These are phyloP conservation scores for Enteromius thamalakanensis DNA, from an alignment of 2,797 vertebrate species.

Conservation along the genomic window DNA sequence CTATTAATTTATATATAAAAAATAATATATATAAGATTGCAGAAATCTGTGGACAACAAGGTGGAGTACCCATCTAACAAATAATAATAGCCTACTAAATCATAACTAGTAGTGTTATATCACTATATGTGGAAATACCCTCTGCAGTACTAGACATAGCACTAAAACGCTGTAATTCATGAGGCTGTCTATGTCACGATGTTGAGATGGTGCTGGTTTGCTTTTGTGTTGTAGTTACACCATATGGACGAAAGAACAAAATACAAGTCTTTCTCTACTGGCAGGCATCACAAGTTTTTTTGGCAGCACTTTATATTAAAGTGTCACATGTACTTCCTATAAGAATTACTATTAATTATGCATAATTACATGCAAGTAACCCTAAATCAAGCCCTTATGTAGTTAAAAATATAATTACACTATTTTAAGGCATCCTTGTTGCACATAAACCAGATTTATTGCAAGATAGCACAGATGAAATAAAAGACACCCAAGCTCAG, in stretches of 20 bases:
- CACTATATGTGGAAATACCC: slow-evolving; percentile 37
- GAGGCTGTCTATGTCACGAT: not conserved
- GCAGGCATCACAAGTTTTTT: not conserved
- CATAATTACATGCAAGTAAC: not conserved
- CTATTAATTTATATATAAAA: not conserved
- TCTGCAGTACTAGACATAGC: slow-evolving; percentile 58
- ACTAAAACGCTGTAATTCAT: slow-evolving; percentile 19
- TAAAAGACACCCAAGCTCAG: slow-evolving; percentile 26
- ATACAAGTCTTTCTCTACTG: not conserved
- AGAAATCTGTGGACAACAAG: not conserved
- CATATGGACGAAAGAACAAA: not conserved
- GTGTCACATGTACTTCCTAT: not conserved
- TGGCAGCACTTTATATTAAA: not conserved
- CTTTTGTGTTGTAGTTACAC: not conserved
- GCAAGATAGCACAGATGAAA: not conserved
- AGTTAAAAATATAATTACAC: not conserved
- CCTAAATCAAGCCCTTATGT: not conserved
- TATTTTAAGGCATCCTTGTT: not conserved
- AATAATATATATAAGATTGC: not conserved
- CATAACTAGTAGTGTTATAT: not conserved
- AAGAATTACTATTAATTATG: not conserved
- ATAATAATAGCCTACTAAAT: not conserved
- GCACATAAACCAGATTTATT: not conserved
- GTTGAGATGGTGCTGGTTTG: not conserved
- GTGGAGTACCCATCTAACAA: not conserved